Base-by-base conservation (phyloP, 2,797 vertebrate species). In the Melanogrammus aeglefinus region DNA sequence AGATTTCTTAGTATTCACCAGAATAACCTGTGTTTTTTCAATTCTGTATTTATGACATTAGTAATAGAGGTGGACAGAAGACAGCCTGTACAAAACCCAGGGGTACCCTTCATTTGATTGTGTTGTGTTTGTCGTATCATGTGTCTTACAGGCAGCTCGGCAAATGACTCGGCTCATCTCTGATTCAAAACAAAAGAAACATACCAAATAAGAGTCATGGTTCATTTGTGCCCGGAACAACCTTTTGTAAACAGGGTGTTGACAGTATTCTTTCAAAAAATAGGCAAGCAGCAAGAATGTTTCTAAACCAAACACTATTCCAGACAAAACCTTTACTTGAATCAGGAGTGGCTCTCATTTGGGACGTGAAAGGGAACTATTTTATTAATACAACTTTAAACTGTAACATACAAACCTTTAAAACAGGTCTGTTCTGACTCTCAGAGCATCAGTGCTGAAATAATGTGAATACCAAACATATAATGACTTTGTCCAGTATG, bases 71-170 rank as follows among this genome's bases (percentile, higher is more conserved):
- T 66, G n/a, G 57, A 66, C 57, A 66, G 57, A 66, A 33, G 66
- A 70, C 7, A 12, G 66, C 66, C 66, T 70, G 66, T 70, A 29
- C 9, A 13, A 70, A 1, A 71, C 13, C 1, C 6, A 31, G 27
- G 57, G 21, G 31, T 33, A 33, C 27, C 10, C 1, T 71, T 29
- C 71, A 33, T 9, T 41, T 24, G 81, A 10, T n/a, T n/a, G n/a
- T n/a, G n/a, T 69, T 80, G 77, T 83, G 81, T 91, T 90, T 81
- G 82, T 87, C 88, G 88, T 87, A 88, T 80, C 74, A 76, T 77
- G 89, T 92, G 91, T 90, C 90, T 92, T 90, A 88, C 77, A 79
- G 90, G 89, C 88, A 91, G 91, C 91, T 91, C 47, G 71, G 79
- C 72, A 84, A 84, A 87, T 88, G 80, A 81, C 84, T 84, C 81